Base-by-base conservation (phyloP, 2,888 invertebrate species). In the Tiphia femorata region DNA sequence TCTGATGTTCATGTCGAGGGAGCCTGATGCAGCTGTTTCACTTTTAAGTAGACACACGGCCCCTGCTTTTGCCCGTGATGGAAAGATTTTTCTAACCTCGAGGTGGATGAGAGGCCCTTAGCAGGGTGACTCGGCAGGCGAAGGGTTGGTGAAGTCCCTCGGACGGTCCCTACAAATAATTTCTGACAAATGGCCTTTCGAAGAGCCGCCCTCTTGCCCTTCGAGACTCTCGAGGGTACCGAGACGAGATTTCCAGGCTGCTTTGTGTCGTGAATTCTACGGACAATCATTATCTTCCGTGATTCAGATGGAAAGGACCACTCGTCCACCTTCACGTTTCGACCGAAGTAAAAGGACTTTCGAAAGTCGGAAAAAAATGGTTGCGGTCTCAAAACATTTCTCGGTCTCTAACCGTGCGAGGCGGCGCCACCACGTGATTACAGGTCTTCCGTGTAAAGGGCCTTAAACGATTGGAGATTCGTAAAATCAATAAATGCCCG, bases 181-280 rank as follows among this genome's bases (percentile, higher is more conserved):
- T 51, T 53, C 54, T 64, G 75, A 74, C 72, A 75, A 76, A 75
- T 68, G 70, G 62, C 53, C 20, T 55, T 64, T 64, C 64, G n/a
- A 61, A 71, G 67, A 59, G 67, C 63, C 33, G 46, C 23, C 47
- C 33, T 51, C 54, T 57, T 61, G 21, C 25, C 8, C 25, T 25
- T 25, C 8, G 6, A 25, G 5, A 6, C 25, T 6, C 8, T 33
- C 33, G 8, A 14, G 12, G 12, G 33, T 14, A 14, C 33, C 33
- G 14, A 33, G 33, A 33, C 12, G 33, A 33, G 33, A n/a, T 14
- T 33, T 33, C 12, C 20, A 46, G 33, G 33, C 20, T 46, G 7
- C 44, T 46, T 46, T 46, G 44, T 46, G 10, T 33, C 44, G 20
- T 30, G 27, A 29, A 46, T 10, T 5, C 30, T 5, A 5, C 14